Base-by-base conservation (phyloP, 2,888 invertebrate species). In the Fissipunctia ypsillon region DNA sequence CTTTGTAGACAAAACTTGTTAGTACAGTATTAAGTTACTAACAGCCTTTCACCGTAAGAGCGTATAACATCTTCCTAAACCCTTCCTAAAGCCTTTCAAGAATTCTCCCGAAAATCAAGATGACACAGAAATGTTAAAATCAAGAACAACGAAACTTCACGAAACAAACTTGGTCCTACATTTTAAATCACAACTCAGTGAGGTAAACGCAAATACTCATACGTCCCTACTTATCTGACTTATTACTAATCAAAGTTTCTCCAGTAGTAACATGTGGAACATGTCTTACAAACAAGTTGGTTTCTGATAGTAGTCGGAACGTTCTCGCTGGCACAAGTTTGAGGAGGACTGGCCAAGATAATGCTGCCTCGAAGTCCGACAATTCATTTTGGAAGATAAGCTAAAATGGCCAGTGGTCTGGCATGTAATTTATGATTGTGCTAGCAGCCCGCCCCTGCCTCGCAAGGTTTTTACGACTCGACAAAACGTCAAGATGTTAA, bases 211-310 rank as follows among this genome's bases (percentile, higher is more conserved):
- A 75, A 66, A 67, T 61, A 66, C 43, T 38, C 9, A 43, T 50
- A 57, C 19, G 19, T 41, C 7, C 10, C 1, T 41, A 66, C 31
- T 80, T 81, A 48, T 60, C 41, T 80, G 59, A n/a, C 59, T 73
- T 50, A 57, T 73, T 50, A 57, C 10, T 48, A 78, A 78, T 60
- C 73, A 66, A 83, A 80, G 65, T 83, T 80, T 57, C 56, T 48
- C 38, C 38, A 57, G 66, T 69, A 66, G 69, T 82, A 73, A 78
- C 67, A 68, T 69, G 48, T 57, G 69, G 65, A 78, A 57, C 68
- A 60, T 63, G 60, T 48, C 72, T 57, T 54, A 48, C 56, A 73
- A 79, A 69, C 59, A 76, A 69, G 45, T 72, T 56, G 22, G 19
- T 28, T 28, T 70, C n/a, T 57, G 45, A 56, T 67, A 67, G 52